Conservation (phyloP, 2,888 invertebrate genomes). For the Orthonevra nobilis region DNA sequence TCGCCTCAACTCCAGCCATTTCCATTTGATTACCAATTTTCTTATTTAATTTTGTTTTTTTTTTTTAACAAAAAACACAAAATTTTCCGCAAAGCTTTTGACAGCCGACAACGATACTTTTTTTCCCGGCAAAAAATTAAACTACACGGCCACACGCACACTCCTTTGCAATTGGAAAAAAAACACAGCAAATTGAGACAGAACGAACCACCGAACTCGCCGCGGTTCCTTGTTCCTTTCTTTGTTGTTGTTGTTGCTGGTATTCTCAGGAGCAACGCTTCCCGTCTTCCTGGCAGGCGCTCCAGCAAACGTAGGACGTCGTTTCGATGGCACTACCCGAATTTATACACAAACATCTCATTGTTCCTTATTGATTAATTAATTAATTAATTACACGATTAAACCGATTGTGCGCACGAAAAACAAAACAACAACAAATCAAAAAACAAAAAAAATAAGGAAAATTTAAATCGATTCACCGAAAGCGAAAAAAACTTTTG, state of each 20-base stretch:
- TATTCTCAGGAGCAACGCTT: too few species aligned
- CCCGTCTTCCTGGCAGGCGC: not conserved
- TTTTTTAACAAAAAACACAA: constrained; percentile 4
- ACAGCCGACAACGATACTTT: constrained; percentile 15
- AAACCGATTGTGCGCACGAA: not conserved
- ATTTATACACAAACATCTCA: constrained; percentile 53
- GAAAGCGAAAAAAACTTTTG: constrained; percentile 30
- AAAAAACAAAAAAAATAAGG: constrained; percentile 9
- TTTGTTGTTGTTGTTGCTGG: too few species aligned
- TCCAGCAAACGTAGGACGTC: constrained; percentile 27
- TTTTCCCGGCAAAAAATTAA: constrained; percentile 43
- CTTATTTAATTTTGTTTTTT: not conserved
- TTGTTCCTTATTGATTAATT: too few species aligned
- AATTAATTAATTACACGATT: constrained; percentile 7
- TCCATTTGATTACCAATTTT: constrained; percentile 13
- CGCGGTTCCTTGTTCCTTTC: constrained; percentile 7
- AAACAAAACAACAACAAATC: not conserved
- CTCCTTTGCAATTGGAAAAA: constrained; percentile 30
- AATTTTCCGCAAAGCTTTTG: constrained; percentile 14
- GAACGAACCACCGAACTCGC: constrained; percentile 30
- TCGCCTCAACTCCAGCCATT: constrained; percentile 49
- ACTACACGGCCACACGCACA: constrained; percentile 8
- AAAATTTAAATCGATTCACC: constrained; percentile 43
- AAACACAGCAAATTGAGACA: not conserved
- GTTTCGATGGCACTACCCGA: constrained; percentile 41